Percentiles rank a stretch among this genome's conserved stretches.
These are phyloP conservation scores for Macrosiphum euphorbiae DNA, from an alignment of 2,888 invertebrate genomes.

Conservation along the genomic window DNA sequence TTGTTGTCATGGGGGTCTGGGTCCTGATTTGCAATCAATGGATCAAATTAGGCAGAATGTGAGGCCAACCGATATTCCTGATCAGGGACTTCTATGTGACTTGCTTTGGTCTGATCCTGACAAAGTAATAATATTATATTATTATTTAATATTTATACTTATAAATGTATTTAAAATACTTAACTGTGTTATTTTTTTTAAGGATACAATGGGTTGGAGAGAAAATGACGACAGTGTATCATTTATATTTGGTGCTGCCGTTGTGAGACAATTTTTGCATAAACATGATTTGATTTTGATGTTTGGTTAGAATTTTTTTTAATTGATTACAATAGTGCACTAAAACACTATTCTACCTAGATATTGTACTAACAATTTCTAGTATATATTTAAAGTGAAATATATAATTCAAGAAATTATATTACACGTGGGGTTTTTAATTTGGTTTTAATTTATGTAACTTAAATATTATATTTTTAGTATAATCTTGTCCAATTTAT, in stretches of 20 bases:
- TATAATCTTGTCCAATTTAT: neutral
- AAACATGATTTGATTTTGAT: constrained; percentile 99
- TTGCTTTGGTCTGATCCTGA: constrained; percentile 98
- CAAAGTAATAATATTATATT: constrained; percentile 75
- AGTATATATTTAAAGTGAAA: neutral
- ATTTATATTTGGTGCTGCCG: constrained; percentile 99
- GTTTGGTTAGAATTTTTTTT: neutral
- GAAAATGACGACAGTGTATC: constrained; percentile 99
- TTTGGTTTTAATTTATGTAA: neutral
- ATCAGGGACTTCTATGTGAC: constrained; percentile 96
- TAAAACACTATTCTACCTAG: neutral
- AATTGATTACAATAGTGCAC: neutral
- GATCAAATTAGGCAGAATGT: constrained; percentile 98
- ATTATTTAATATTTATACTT: neutral
- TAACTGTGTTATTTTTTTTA: constrained; percentile 48
- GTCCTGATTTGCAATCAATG: constrained; percentile 95
- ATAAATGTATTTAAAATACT: neutral
- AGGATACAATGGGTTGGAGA: constrained; percentile 98
- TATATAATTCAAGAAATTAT: neutral
- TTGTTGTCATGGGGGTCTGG: constrained; percentile 85
- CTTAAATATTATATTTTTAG: neutral
- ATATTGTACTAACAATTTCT: neutral
- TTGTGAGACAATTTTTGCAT: constrained; percentile 98
- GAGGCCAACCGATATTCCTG: constrained; percentile 98
- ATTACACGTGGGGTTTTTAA: neutral